Evolutionary conservation across 2,113 vertebrate species (phyloP).

Genomic region (Pseudopipra pipra): DNA sequence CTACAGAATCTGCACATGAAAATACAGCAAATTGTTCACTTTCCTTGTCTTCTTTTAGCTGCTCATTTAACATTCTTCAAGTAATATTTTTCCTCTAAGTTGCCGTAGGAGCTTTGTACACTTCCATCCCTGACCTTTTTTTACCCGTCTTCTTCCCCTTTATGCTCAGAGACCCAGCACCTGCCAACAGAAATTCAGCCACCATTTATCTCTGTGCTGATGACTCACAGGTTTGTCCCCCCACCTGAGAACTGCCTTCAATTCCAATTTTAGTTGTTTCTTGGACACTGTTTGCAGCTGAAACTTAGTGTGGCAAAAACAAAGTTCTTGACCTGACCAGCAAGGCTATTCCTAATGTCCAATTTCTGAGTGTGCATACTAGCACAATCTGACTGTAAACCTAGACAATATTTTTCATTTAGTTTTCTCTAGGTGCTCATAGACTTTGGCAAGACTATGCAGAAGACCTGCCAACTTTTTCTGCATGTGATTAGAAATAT

Average conservation of each 20-base stretch:
- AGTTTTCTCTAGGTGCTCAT: not conserved
- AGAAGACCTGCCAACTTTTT: not conserved
- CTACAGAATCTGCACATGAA: not conserved
- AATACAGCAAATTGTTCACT: not conserved
- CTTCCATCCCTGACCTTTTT: not conserved
- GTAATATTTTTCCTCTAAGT: not conserved
- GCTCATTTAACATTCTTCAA: not conserved
- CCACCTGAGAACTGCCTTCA: constrained; percentile 5
- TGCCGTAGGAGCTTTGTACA: not conserved
- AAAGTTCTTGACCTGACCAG: not conserved
- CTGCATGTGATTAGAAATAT: not conserved
- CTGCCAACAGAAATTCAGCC: constrained; percentile 13
- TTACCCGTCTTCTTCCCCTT: not conserved
- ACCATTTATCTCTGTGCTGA: not conserved
- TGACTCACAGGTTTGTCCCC: constrained; percentile 31
- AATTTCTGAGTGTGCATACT: not conserved
- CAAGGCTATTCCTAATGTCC: not conserved
- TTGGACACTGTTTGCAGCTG: not conserved
- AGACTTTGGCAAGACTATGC: not conserved
- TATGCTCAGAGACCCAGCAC: not conserved
- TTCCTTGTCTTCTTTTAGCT: not conserved
- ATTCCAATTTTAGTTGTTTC: constrained; percentile 15
- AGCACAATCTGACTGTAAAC: not conserved
- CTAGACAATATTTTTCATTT: not conserved
- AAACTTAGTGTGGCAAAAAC: not conserved